Base-by-base conservation (phyloP, 2,797 vertebrate genomes). In the Neosalanx taihuensis region DNA sequence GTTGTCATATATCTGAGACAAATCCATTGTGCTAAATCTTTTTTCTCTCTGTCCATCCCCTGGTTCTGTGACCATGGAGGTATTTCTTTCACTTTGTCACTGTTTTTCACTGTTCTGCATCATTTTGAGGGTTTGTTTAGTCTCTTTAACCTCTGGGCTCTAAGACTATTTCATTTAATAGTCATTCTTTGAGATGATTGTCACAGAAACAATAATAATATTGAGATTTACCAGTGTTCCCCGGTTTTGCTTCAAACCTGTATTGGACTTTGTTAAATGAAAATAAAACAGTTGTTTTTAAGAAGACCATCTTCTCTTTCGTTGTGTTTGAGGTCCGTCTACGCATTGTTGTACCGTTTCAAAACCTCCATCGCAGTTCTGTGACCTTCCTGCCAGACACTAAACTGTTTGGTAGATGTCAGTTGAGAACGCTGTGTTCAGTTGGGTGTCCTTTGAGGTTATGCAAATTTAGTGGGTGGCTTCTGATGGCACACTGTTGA, bases 181-280 rank as follows among this genome's bases (percentile, higher is more conserved):
- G 76, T 83, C 74, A 74, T 56, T 81, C 58, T 84, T 77, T 68
- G 72, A 82, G 85, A 74, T 84, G 78, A 77, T 66, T 85, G 84
- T 90, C 86, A 82, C 75, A 67, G 78, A 86, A 82, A 84, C 78
- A 73, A 77, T 84, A 73, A 77, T 84, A 81, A 88, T 75, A 86
- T 87, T 89, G 91, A 93, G 90, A 93, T 92, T 94, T 92, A 89
- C 93, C 94, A 92, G 93, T 93, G 93, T 94, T 90, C 93, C 92
- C 92, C 89, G 92, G 86, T 94, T 94, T 94, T 92, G 93, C 94
- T 96, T 95, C 88, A 94, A 93, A 91, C 95, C 91, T 97, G 94
- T 98, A 95, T 92, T 95, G 94, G 94, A 90, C 95, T 95, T 95
- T 95, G 86, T 89, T 89, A 90, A 94, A 93, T 91, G 88, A 88